Evolutionary conservation across 2,113 vertebrate species (phyloP).

Genomic region (Platysteira castanea): DNA sequence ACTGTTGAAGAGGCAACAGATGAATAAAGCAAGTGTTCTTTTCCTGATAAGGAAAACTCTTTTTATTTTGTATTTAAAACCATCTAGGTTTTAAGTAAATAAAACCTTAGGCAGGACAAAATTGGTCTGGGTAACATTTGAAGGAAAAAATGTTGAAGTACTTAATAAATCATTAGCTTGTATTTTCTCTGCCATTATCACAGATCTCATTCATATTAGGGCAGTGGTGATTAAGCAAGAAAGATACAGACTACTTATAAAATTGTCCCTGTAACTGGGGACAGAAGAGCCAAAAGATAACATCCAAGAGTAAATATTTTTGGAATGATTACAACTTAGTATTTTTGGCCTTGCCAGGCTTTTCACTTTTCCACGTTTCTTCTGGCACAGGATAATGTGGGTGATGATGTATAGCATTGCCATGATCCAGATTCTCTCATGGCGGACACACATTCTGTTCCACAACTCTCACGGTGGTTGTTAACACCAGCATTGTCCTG

Average conservation of each 20-base stretch:
- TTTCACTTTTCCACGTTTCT: background rate
- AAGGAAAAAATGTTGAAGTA: background rate
- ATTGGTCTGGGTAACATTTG: background rate
- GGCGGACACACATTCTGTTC: background rate
- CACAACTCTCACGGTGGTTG: background rate
- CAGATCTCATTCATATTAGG: background rate
- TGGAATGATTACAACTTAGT: background rate
- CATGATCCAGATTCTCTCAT: background rate
- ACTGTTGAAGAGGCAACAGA: background rate
- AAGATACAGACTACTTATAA: background rate
- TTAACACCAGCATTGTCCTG: background rate
- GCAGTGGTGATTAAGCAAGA: background rate
- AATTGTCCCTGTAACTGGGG: background rate
- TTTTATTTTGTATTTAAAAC: background rate
- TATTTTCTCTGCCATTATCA: background rate
- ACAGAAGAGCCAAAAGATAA: background rate
- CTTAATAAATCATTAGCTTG: background rate
- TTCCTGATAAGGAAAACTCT: background rate
- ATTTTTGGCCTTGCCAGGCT: constrained; percentile 6
- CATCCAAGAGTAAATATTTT: constrained; percentile 5
- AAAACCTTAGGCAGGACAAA: background rate
- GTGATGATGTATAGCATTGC: background rate
- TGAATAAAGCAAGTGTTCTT: background rate
- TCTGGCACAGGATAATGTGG: background rate
- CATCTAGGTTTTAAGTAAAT: background rate